Base-by-base conservation (phyloP, 2,113 vertebrate species). In the Plotosus lineatus region DNA sequence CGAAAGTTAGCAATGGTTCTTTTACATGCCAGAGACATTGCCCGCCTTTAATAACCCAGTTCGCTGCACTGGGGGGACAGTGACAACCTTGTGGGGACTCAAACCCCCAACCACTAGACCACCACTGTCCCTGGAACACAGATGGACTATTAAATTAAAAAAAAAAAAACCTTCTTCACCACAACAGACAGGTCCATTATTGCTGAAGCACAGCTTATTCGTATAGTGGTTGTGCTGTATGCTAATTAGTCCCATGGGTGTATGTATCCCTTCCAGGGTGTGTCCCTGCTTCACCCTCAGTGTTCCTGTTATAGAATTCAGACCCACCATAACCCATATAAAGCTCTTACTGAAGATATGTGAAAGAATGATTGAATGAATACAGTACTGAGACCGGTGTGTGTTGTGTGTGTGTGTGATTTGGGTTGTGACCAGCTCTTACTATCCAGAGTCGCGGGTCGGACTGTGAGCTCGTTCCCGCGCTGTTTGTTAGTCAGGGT, bases 401-500 rank as follows among this genome's bases (percentile, higher is more conserved):
- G 42, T 28, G n/a, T 19, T 50, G 68, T 3, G 11, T 48, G 44
- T 68, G 65, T 6, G 26, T n/a, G 8, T 26, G 14, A 48, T 58
- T 21, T 5, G 56, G 33, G 21, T 58, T 36, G 23, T 51, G 51
- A 55, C 9, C 21, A 23, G 42, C 58, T 83, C 91, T 89, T 89
- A 98, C 97, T 93, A 88, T 99, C 97, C 83, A 98, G 87, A 0
- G 95, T 97, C 33, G 97, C 97, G 0, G 97, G 97, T 14, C 94
- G 92, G 0, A 94, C 94, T 0, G 96, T 97, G 9, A 96, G 89
- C 88, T 98, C 96, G 0, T 99, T 99, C 61, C 98, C 98, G 10
- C 98, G 89, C 74, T 99, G 98, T 58, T 95, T 93, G 91, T 99
- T 99, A 1, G 97, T 99, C 84, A 99, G 88, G 0, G 96, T 96